Conservation (phyloP, 2,113 vertebrate species). For the Austrofundulus limnaeus region DNA sequence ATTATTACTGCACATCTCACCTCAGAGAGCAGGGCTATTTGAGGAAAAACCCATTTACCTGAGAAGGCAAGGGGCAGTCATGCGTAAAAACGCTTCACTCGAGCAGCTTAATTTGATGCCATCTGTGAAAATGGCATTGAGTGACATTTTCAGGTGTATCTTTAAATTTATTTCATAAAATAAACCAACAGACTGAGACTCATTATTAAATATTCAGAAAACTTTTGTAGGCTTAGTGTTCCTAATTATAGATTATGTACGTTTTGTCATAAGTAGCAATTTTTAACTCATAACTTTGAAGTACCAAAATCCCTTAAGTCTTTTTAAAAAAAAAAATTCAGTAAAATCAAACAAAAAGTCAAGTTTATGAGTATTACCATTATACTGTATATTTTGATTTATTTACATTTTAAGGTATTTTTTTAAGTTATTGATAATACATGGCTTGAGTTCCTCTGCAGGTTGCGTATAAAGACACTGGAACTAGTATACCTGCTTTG, state of each 20-base stretch:
- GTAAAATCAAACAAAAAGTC: too few species aligned
- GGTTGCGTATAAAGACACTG: too few species aligned
- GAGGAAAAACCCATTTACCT: constrained; percentile 60
- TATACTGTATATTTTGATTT: too few species aligned
- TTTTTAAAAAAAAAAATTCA: background rate
- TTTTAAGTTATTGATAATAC: too few species aligned
- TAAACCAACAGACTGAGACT: constrained; percentile 12
- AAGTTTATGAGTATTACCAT: too few species aligned
- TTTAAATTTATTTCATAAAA: constrained; percentile 28
- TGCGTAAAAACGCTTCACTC: constrained; percentile 49
- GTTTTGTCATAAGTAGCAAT: background rate
- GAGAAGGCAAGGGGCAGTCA: constrained; percentile 39
- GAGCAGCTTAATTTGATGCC: constrained; percentile 39
- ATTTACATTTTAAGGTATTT: too few species aligned
- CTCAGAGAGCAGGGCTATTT: constrained; percentile 50
- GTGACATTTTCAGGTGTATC: constrained; percentile 50
- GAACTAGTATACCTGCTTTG: too few species aligned
- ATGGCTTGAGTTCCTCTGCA: too few species aligned
- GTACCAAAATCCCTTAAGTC: background rate
- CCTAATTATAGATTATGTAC: constrained; percentile 23
- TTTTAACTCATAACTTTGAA: background rate
- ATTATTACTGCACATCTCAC: constrained; percentile 59
- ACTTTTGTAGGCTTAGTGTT: constrained; percentile 27
- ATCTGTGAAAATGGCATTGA: constrained; percentile 56
- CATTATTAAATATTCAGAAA: constrained; percentile 37